Conservation (phyloP, 2,888 invertebrate genomes). For the Caenorhabditis sp. region DNA sequence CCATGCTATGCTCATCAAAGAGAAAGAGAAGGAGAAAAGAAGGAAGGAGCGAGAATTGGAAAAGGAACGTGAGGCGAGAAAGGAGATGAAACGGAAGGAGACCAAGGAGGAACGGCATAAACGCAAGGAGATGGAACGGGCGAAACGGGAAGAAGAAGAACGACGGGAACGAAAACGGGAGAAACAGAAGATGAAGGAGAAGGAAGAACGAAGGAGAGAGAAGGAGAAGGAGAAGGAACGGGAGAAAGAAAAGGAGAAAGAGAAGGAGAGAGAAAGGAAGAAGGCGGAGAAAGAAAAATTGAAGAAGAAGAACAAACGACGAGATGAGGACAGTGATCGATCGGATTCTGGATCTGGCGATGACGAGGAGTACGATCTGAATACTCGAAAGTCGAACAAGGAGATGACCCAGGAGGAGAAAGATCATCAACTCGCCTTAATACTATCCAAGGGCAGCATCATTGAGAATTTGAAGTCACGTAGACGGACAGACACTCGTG, state of each 20-base stretch:
- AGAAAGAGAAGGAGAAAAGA: constrained; percentile 47
- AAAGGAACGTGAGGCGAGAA: constrained; percentile 41
- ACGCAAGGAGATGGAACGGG: constrained; percentile 42
- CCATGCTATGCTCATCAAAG: constrained; percentile 20
- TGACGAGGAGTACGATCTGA: constrained; percentile 22
- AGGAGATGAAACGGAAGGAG: constrained; percentile 50
- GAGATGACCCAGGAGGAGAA: constrained; percentile 52
- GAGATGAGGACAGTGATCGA: constrained; percentile 30
- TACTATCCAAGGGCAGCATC: constrained; percentile 39
- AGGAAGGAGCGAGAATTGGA: constrained; percentile 26
- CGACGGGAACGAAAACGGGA: constrained; percentile 40
- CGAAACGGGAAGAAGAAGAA: constrained; percentile 44
- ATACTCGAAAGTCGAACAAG: constrained; percentile 9
- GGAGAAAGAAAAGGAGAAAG: constrained; percentile 10
- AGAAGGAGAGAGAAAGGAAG: constrained; percentile 38
- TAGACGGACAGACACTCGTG: constrained; percentile 21
- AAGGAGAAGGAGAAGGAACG: constrained; percentile 6
- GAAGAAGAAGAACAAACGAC: constrained; percentile 37
- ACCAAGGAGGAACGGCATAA: constrained; percentile 45
- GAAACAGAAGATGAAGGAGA: constrained; percentile 33
- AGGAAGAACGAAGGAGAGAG: constrained; percentile 28
- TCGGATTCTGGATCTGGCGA: constrained; percentile 18
- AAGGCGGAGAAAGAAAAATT: constrained; percentile 39
- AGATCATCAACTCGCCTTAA: constrained; percentile 50
- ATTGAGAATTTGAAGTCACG: constrained; percentile 44